Percentiles rank a stretch among this genome's conserved stretches.
Evolutionary conservation across 2,113 vertebrate genomes (phyloP).

Genomic region (Semnopithecus entellus): DNA sequence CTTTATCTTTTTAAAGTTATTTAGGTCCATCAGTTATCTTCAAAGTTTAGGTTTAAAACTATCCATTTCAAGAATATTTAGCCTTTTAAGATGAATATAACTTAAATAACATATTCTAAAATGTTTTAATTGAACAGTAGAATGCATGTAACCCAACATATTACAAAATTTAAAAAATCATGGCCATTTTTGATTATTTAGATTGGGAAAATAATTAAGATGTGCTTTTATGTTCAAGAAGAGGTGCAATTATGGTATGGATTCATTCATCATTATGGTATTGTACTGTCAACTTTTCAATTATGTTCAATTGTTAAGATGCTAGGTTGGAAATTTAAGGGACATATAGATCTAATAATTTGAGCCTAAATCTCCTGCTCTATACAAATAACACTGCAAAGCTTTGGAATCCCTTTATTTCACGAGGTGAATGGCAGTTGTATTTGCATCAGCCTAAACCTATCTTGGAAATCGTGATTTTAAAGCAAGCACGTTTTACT

Average conservation of each 20-base stretch:
- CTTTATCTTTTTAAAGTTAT: not conserved
- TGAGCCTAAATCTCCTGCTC: not conserved
- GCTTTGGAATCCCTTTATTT: slow-evolving; percentile 20
- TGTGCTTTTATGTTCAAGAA: not conserved
- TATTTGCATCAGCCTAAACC: not conserved
- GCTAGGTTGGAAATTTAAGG: not conserved
- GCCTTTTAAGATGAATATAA: not conserved
- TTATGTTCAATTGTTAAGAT: not conserved
- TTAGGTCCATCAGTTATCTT: not conserved
- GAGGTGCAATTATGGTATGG: not conserved
- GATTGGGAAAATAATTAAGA: not conserved
- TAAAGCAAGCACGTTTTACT: slow-evolving; percentile 55
- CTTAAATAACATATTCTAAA: not conserved
- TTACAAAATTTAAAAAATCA: not conserved
- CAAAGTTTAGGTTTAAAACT: not conserved
- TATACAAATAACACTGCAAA: slow-evolving; percentile 41
- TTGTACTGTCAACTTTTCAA: not conserved
- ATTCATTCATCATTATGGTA: not conserved
- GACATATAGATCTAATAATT: not conserved
- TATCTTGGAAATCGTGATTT: slow-evolving; percentile 38
- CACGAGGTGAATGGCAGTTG: slow-evolving; percentile 12
- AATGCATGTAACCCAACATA: not conserved
- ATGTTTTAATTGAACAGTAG: not conserved
- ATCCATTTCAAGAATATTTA: not conserved
- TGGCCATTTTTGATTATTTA: slow-evolving; percentile 2